phyloP scores from a whole-genome alignment of 2,113 vertebrate genomes.

The Macrotus californicus region DNA sequence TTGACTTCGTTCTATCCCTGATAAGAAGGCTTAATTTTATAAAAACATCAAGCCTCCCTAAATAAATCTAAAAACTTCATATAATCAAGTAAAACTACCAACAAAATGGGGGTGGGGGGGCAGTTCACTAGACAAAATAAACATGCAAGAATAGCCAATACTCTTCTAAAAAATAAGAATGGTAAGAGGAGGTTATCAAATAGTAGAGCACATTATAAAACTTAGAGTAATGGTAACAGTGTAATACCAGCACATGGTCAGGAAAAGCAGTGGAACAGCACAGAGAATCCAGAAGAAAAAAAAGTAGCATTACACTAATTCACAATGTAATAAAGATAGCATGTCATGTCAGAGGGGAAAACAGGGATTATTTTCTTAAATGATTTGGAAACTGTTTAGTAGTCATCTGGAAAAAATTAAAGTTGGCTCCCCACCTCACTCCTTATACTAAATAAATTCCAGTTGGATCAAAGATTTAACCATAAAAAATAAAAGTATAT shows the following conservation, averaged over 20 bases:
- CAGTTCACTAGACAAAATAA: not conserved
- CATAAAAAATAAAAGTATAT: not conserved
- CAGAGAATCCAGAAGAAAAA: not conserved
- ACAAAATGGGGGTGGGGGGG: not conserved
- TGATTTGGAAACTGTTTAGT: not conserved
- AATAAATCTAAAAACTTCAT: constrained; percentile 1
- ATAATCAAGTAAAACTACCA: not conserved
- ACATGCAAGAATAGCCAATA: not conserved
- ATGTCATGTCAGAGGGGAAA: not conserved
- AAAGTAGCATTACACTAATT: not conserved
- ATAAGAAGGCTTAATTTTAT: constrained; percentile 2
- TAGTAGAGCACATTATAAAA: not conserved
- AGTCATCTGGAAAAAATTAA: constrained; percentile 1
- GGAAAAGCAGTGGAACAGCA: not conserved
- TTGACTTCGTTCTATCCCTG: not conserved
- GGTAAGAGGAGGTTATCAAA: not conserved
- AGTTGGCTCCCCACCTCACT: not conserved
- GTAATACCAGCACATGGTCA: not conserved
- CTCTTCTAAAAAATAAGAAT: not conserved
- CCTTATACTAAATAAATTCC: constrained; percentile 1
- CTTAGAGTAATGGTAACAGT: not conserved
- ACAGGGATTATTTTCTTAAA: not conserved
- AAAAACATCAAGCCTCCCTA: constrained; percentile 15
- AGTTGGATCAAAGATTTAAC: not conserved
- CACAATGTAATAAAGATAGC: not conserved